Evolutionary conservation across 2,888 invertebrate species (phyloP), one percentile per base, ranked within the genome.

Genomic region (Serrognathus titanus): DNA sequence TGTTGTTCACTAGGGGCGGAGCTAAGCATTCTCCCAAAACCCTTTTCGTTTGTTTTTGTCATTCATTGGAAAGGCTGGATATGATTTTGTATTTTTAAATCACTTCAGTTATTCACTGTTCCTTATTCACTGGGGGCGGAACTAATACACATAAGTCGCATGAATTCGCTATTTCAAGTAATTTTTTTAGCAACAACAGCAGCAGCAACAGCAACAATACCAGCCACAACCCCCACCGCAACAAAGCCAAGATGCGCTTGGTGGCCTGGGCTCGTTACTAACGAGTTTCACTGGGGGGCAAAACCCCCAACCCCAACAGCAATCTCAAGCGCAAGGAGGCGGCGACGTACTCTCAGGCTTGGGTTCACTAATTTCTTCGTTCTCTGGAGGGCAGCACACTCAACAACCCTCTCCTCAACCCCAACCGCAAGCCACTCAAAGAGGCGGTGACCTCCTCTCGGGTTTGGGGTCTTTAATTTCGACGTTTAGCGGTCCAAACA

Each of bases 141-240:
- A 31, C 24, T 31, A 31, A 31, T 31, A 6, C 6, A 31, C 7
- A 6, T 24, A n/a, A n/a, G n/a, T n/a, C n/a, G n/a, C n/a, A n/a
- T n/a, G n/a, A n/a, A n/a, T n/a, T n/a, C n/a, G 2, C 1, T 10
- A 41, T 50, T 45, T 45, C 49, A 16, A 16, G 16, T 16, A 2
- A 16, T 48, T 54, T 53, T n/a, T n/a, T n/a, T n/a, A 70, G 37
- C 65, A 59, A 40, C 60, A 55, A 41, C 65, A 64, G 51, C 66
- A 59, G 47, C 59, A 45, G 47, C 55, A 55, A 54, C 47, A 54
- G 45, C 57, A 59, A 35, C 53, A 53, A 12, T 46, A 48, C 12
- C 59, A 59, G 38, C 48, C 54, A 35, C 63, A 58, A 48, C 61
- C 60, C n/a, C 60, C 36, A 12, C 62, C 53, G 51, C 56, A 49